These are phyloP conservation scores for Rynchops niger DNA, from an alignment of 2,113 vertebrate genomes.

Conservation along the genomic window DNA sequence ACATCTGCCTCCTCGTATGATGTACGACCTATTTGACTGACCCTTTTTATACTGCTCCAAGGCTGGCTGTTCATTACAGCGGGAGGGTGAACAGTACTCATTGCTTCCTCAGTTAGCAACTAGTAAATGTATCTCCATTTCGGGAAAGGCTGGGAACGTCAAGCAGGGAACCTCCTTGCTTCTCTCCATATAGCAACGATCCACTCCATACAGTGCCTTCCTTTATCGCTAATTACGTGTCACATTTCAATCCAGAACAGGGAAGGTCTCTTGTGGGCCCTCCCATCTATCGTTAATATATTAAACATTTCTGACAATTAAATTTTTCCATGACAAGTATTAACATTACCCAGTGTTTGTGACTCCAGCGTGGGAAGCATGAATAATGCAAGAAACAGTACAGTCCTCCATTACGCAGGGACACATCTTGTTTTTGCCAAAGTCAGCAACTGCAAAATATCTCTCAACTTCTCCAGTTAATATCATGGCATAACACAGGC, in stretches of 20 bases:
- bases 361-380: conserved; percentile 50
- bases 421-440: conserved; percentile 54
- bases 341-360: conserved; percentile 33
- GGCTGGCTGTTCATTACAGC: conserved; percentile 60
- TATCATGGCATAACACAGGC: neutral
- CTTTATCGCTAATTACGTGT: neutral
- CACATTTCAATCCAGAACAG: neutral
- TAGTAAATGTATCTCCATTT: conserved; percentile 56
- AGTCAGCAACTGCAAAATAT: conserved; percentile 50
- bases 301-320: neutral
- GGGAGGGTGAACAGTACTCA: conserved; percentile 32
- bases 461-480: conserved; percentile 29
- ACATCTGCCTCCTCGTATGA: conserved; percentile 94
- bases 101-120: conserved; percentile 41
- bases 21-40: conserved; percentile 81
- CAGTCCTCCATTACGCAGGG: conserved; percentile 36
- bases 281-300: neutral
- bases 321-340: conserved; percentile 15
- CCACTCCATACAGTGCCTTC: neutral
- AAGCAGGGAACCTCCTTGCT: neutral
- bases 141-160: neutral
- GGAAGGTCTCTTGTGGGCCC: neutral
- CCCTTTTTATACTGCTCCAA: conserved; percentile 83
- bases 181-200: neutral
- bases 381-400: conserved; percentile 41